A percentile compares a stretch with the other conserved stretches of the same genome.
Evolutionary conservation across 2,797 vertebrate species (phyloP).

Genomic region (Melanotaenia boesemani): DNA sequence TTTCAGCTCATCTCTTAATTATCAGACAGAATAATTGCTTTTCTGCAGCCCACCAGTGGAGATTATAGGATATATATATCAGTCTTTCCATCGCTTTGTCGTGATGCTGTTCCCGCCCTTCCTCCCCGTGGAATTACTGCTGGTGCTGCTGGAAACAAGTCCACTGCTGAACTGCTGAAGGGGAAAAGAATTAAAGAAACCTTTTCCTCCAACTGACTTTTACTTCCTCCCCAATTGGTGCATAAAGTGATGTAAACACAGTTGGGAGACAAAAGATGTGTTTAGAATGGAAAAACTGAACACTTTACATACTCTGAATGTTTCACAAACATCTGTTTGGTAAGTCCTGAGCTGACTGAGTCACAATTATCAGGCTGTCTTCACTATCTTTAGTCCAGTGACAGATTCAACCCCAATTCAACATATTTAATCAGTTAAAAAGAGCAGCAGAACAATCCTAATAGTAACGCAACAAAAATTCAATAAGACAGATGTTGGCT

Average conservation of each 20-base stretch:
- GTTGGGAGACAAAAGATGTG: conserved; percentile 25
- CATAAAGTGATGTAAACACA: conserved; percentile 45
- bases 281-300: background rate
- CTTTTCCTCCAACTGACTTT: conserved; percentile 48
- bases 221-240: conserved; percentile 47
- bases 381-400: background rate
- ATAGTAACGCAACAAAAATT: background rate
- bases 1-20: conserved; percentile 66
- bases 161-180: conserved; percentile 44
- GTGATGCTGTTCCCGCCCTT: conserved; percentile 73
- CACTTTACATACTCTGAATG: background rate
- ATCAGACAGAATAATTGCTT: conserved; percentile 69
- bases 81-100: conserved; percentile 72
- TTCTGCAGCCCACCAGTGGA: conserved; percentile 67
- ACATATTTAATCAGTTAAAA: background rate
- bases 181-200: conserved; percentile 57
- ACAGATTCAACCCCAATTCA: background rate
- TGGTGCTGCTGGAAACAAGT: conserved; percentile 63
- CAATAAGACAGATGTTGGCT: background rate
- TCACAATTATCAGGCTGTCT: background rate
- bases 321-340: background rate
- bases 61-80: conserved; percentile 73
- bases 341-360: background rate
- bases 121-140: conserved; percentile 71
- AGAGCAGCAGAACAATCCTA: background rate